Evolutionary conservation across 2,888 invertebrate species (phyloP), one percentile per base, ranked within the genome.

Genomic region (Molorchus minor): DNA sequence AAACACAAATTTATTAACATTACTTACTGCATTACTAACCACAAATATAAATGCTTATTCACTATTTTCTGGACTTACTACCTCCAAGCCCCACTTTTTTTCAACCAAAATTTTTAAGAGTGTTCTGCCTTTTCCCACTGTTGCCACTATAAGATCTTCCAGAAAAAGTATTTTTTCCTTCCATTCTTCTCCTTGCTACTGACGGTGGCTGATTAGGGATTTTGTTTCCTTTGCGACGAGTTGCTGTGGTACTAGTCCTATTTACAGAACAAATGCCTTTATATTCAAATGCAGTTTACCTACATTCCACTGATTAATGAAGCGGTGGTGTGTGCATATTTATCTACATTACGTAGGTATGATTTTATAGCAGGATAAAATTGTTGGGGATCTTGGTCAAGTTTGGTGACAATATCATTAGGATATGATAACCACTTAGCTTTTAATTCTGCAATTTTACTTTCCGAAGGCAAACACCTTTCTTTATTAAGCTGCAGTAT

Each of bases 401-500:
- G 36, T 36, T 15, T 38, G 15, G 13, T 36, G 36, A 36, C 43
- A 43, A 43, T 20, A 20, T 20, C 20, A 43, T 20, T 43, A 2
- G 43, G 21, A 20, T 43, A 20, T 43, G 43, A 2, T 43, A 20
- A 20, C 20, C 20, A 43, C 20, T 20, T 20, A 20, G 20, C 20
- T 12, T 43, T 43, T 43, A 20, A 43, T 43, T 20, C 43, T 43
- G 12, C 43, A 43, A 43, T 43, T 43, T 20, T n/a, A 43, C 43
- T 25, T 25, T 25, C 19, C 25, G 13, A 44, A 25, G 44, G 20
- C 25, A 25, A 25, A 25, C 25, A 25, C 25, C 4, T 8, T 25
- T 25, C 8, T 25, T 25, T 25, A 25, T 25, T 25, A 25, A 25
- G 25, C 8, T 25, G 25, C 25, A 25, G 25, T 25, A 25, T 25